Percentiles rank a stretch among this genome's conserved stretches.
Conservation (phyloP, 2,888 invertebrate genomes). For the Eupithecia tripunctaria region DNA sequence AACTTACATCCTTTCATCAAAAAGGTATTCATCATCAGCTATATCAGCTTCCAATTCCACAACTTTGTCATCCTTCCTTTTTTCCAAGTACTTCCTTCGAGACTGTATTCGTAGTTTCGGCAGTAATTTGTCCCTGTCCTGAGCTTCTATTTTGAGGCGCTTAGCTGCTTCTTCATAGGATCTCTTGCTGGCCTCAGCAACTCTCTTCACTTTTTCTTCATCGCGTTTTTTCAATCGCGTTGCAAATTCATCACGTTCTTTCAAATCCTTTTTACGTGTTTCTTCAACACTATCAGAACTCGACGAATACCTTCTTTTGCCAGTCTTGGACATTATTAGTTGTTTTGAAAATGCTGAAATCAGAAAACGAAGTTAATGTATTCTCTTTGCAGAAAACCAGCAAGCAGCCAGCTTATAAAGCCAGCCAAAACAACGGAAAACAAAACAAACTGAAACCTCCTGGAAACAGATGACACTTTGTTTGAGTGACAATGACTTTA, state of each 20-base stretch:
- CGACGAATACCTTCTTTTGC: slow-evolving; percentile 80
- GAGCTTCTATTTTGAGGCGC: slow-evolving; percentile 93
- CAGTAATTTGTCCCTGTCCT: slow-evolving; percentile 93
- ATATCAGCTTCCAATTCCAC: slow-evolving; percentile 97
- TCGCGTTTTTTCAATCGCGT: slow-evolving; percentile 94
- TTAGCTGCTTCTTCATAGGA: slow-evolving; percentile 95
- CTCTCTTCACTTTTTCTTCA: slow-evolving; percentile 93
- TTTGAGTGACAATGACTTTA: too few species aligned
- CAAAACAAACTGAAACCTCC: neutral
- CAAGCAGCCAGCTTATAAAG: too few species aligned
- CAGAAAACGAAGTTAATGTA: too few species aligned
- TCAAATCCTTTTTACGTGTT: slow-evolving; percentile 91
- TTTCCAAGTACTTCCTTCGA: slow-evolving; percentile 96
- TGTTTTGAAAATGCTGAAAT: neutral
- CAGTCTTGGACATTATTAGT: slow-evolving; percentile 64
- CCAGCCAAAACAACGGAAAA: neutral
- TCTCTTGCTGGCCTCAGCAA: slow-evolving; percentile 88
- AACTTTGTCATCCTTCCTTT: slow-evolving; percentile 98
- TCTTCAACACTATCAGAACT: slow-evolving; percentile 91
- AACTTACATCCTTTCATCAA: slow-evolving; percentile 93
- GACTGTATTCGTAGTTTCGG: slow-evolving; percentile 96
- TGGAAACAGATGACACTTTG: too few species aligned
- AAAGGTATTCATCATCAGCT: slow-evolving; percentile 97
- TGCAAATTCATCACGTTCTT: slow-evolving; percentile 97
- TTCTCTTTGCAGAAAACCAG: too few species aligned